phyloP scores from a whole-genome alignment of 1,140 invertebrate species.

The Scylla paramamosain region DNA sequence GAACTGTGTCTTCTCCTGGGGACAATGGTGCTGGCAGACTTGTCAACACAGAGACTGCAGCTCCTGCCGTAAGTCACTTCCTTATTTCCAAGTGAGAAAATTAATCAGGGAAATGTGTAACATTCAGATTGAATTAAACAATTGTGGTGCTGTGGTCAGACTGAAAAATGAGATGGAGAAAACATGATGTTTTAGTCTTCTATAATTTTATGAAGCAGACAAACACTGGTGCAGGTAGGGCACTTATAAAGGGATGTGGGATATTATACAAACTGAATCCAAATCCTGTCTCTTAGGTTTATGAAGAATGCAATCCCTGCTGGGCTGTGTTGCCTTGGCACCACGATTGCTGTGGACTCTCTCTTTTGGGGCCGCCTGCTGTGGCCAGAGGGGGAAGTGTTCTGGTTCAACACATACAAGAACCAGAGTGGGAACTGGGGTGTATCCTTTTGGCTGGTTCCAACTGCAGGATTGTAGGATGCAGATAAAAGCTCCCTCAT shows the following conservation, averaged over 20 bases:
- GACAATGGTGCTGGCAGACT: conserved; percentile 90
- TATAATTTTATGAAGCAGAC: no score
- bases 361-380: conserved; percentile 93
- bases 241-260: no score
- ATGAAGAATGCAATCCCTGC: conserved; percentile 85
- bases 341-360: conserved; percentile 92
- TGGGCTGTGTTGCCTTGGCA: conserved; percentile 60
- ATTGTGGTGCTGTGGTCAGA: no score
- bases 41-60: conserved; percentile 83
- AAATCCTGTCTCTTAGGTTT: conserved; percentile 83
- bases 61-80: conserved; percentile 81
- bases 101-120: no score
- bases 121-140: no score
- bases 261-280: background rate
- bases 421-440: conserved; percentile 99
- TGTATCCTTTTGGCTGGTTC: conserved; percentile 88
- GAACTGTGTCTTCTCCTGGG: conserved; percentile 95
- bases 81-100: background rate
- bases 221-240: no score
- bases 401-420: conserved; percentile 96
- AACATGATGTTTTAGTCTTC: no score
- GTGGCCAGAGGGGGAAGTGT: conserved; percentile 99
- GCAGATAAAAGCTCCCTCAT: background rate
- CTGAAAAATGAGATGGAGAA: no score
- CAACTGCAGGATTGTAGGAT: background rate